phyloP scores from a whole-genome alignment of 1,140 invertebrate species.

The Oscheius sp. region DNA sequence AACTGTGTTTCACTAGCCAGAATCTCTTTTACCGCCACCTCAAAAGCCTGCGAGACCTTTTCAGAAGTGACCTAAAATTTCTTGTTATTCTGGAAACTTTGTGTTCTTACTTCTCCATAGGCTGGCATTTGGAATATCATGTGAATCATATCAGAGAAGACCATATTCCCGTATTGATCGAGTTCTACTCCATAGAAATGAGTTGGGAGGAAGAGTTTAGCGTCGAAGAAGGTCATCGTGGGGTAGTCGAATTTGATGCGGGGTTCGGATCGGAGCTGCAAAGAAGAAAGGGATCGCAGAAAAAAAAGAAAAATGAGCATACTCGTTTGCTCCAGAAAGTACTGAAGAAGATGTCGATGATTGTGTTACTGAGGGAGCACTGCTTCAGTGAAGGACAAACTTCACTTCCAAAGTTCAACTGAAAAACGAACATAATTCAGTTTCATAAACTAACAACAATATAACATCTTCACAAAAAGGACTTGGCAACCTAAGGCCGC shows the following conservation, averaged over 20 bases:
- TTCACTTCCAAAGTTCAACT: conserved; percentile 54
- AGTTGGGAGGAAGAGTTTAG: conserved; percentile 57
- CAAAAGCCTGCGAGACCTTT: conserved; percentile 49
- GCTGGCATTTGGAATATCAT: conserved; percentile 53
- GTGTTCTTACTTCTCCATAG: conserved; percentile 17
- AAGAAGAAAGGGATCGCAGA: conserved; percentile 10
- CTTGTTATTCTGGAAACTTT: neutral
- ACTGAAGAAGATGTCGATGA: conserved; percentile 56
- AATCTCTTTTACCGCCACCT: conserved; percentile 42
- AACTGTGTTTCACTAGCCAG: conserved; percentile 35
- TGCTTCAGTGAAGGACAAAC: conserved; percentile 47
- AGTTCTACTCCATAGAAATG: conserved; percentile 57
- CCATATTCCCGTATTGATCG: conserved; percentile 33
- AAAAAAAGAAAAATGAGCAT: neutral
- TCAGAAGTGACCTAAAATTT: conserved; percentile 49
- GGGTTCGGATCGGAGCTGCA: conserved; percentile 52
- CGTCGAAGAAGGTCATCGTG: conserved; percentile 58
- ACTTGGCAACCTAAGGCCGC: no score
- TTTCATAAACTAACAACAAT: neutral
- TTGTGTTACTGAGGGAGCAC: conserved; percentile 50
- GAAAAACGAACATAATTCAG: no score
- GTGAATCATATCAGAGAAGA: conserved; percentile 54
- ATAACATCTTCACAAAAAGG: neutral
- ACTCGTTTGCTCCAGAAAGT: conserved; percentile 57
- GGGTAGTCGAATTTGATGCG: conserved; percentile 54